phyloP scores from a whole-genome alignment of 2,797 vertebrate genomes.

The Clamator glandarius region DNA sequence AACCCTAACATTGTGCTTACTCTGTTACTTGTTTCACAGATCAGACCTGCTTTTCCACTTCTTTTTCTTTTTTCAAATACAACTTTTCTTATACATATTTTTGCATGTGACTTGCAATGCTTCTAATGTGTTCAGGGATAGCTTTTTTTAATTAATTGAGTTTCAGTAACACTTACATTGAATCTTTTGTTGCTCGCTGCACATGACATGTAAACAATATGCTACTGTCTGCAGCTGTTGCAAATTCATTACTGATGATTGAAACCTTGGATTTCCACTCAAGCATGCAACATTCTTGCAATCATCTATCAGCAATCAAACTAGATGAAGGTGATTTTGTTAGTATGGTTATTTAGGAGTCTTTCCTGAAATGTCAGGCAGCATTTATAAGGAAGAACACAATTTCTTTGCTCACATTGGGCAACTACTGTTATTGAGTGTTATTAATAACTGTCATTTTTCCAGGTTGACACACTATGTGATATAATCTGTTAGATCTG shows the following conservation, averaged over 20 bases:
- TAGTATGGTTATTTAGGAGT: not conserved
- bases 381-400: not conserved
- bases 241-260: not conserved
- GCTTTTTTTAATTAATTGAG: not conserved
- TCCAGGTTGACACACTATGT: not conserved
- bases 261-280: constrained; percentile 16
- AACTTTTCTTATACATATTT: not conserved
- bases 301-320: not conserved
- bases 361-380: not conserved
- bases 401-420: not conserved
- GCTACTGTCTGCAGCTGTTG: not conserved
- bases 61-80: not conserved
- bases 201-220: not conserved
- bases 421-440: not conserved
- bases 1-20: not conserved
- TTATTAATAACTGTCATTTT: constrained; percentile 39
- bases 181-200: not conserved
- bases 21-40: not conserved
- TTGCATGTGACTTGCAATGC: not conserved
- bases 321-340: not conserved
- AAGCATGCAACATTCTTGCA: not conserved
- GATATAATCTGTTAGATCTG: not conserved
- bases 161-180: not conserved
- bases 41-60: accelerated
- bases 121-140: not conserved